These are phyloP conservation scores for Zoanthus sociatus DNA, from an alignment of 92 coral and sea anemone genomes.

Conservation along the genomic window DNA sequence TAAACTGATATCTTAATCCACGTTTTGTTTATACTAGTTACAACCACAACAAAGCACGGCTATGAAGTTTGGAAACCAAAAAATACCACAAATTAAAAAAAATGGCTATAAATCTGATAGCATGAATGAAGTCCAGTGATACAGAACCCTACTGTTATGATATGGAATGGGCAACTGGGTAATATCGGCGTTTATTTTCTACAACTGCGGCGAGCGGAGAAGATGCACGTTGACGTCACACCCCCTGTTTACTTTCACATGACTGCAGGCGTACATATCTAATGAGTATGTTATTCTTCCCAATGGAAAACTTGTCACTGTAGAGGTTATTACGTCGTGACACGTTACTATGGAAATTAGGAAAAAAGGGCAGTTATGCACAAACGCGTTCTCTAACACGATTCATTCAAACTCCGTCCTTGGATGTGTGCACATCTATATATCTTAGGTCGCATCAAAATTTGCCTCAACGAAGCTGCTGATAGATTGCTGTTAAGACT, in stretches of 20 bases:
- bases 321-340: slow-evolving; percentile 30
- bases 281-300: slow-evolving; percentile 8
- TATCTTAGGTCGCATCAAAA: not conserved
- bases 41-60: not conserved
- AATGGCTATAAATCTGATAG: not conserved
- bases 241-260: slow-evolving; percentile 12
- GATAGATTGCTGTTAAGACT: not conserved
- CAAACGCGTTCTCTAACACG: slow-evolving; percentile 43
- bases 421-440: not conserved
- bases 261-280: slow-evolving; percentile 32
- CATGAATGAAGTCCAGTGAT: not conserved
- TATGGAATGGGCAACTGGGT: not conserved
- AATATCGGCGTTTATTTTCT: not conserved
- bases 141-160: not conserved
- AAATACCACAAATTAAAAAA: not conserved
- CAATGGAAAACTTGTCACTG: slow-evolving; percentile 23
- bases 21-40: not conserved
- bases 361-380: slow-evolving; percentile 13
- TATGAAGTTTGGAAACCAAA: not conserved
- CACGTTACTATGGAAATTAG: slow-evolving; percentile 24
- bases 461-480: not conserved
- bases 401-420: slow-evolving; percentile 19
- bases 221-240: slow-evolving; percentile 22
- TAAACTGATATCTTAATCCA: not conserved
- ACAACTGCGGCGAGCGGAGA: not conserved